These are phyloP conservation scores for Idris sp. DNA, from an alignment of 1,140 invertebrate genomes.

Conservation along the genomic window DNA sequence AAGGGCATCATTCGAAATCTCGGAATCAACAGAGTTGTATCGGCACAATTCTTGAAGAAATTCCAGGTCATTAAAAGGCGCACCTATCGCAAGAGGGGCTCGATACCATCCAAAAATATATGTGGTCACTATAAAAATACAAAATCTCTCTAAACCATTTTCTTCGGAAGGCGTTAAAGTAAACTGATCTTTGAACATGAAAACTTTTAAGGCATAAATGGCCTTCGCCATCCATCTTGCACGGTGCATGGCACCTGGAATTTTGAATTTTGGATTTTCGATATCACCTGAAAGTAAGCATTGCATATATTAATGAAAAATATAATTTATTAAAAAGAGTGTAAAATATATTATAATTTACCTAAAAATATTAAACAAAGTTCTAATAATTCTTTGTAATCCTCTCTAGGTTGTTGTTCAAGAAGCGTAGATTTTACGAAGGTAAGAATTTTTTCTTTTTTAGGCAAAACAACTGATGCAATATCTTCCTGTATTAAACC, in stretches of 20 bases:
- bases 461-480: constrained; percentile 5
- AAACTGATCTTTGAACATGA: constrained; percentile 66
- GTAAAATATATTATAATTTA: constrained; percentile 12
- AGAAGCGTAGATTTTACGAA: constrained; percentile 4
- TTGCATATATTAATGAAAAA: neutral
- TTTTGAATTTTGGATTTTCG: neutral
- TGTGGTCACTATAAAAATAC: constrained; percentile 25
- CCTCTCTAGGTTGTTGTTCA: constrained; percentile 47
- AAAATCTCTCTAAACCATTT: constrained; percentile 19
- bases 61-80: constrained; percentile 28
- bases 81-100: constrained; percentile 25
- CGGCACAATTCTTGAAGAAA: constrained; percentile 21
- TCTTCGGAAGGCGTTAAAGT: constrained; percentile 1
- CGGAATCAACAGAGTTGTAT: constrained; percentile 17
- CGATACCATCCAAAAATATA: constrained; percentile 44
- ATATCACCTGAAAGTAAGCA: neutral
- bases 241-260: constrained; percentile 62
- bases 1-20: constrained; percentile 21
- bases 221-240: constrained; percentile 73
- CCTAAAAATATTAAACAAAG: constrained; percentile 43
- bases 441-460: constrained; percentile 8
- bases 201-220: constrained; percentile 73
- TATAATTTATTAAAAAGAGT: constrained; percentile 35
- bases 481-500: constrained; percentile 13
- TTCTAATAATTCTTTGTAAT: constrained; percentile 50